Conservation (phyloP, 1,140 invertebrate species). For the Nasonia vitripennis region DNA sequence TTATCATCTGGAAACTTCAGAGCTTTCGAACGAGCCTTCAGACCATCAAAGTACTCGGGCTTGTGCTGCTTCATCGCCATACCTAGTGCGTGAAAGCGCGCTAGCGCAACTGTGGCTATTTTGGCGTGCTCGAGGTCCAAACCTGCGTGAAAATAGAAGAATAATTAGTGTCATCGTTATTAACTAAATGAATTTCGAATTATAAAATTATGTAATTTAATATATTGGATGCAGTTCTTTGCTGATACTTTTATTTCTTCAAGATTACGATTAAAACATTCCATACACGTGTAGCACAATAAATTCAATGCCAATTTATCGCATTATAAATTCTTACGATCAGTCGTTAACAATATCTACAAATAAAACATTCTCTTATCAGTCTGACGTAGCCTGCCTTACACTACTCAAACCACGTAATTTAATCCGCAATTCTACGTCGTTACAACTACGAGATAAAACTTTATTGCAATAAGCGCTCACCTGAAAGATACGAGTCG, state of each 20-base stretch:
- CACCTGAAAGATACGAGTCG: too few species aligned
- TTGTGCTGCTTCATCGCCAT: constrained; percentile 76
- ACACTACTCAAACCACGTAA: too few species aligned
- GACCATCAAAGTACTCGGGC: constrained; percentile 72
- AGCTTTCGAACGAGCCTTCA: constrained; percentile 61
- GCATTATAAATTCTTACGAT: too few species aligned
- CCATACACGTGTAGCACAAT: not conserved
- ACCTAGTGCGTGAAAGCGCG: constrained; percentile 77
- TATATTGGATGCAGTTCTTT: not conserved
- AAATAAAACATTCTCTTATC: too few species aligned
- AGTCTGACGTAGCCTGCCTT: too few species aligned
- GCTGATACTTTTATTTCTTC: too few species aligned
- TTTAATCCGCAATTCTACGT: too few species aligned
- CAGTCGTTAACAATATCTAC: too few species aligned
- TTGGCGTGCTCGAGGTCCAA: constrained; percentile 74
- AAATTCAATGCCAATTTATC: too few species aligned
- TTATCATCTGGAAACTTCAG: constrained; percentile 47
- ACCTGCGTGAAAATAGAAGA: constrained; percentile 56
- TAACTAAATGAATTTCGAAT: not conserved
- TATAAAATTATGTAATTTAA: not conserved
- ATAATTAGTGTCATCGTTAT: not conserved
- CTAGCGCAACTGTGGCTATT: constrained; percentile 73
- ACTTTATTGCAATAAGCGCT: too few species aligned
- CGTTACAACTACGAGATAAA: too few species aligned
- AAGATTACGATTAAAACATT: not conserved